These are phyloP conservation scores for Garrulus glandarius DNA, from an alignment of 2,797 vertebrate species.

Conservation along the genomic window DNA sequence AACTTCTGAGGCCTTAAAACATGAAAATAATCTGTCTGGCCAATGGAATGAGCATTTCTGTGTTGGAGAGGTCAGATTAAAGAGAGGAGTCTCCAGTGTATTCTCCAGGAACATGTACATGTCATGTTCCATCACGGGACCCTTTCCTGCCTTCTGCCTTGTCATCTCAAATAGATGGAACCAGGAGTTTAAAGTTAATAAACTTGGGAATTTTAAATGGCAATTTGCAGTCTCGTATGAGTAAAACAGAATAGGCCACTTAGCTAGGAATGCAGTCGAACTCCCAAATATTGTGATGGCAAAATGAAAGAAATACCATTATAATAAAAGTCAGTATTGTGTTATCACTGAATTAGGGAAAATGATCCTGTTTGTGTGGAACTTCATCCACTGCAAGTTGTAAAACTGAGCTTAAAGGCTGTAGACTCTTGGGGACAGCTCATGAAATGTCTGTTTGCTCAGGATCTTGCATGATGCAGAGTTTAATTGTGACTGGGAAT, in stretches of 20 bases:
- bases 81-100: background rate
- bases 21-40: background rate
- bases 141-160: background rate
- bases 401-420: background rate
- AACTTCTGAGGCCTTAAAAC: background rate
- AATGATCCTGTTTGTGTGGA: background rate
- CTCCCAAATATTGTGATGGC: background rate
- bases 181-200: background rate
- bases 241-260: background rate
- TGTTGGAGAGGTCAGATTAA: background rate
- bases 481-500: background rate
- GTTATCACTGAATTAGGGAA: background rate
- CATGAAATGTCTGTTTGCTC: background rate
- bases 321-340: background rate
- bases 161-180: background rate
- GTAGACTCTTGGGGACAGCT: background rate
- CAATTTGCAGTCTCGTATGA: background rate
- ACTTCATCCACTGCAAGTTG: background rate
- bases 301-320: background rate
- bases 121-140: background rate
- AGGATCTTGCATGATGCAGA: background rate
- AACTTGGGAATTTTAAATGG: background rate
- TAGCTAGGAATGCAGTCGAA: background rate
- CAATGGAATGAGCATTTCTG: background rate
- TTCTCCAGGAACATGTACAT: background rate